phyloP scores from a whole-genome alignment of 2,113 vertebrate genomes.

The Agapornis roseicollis region DNA sequence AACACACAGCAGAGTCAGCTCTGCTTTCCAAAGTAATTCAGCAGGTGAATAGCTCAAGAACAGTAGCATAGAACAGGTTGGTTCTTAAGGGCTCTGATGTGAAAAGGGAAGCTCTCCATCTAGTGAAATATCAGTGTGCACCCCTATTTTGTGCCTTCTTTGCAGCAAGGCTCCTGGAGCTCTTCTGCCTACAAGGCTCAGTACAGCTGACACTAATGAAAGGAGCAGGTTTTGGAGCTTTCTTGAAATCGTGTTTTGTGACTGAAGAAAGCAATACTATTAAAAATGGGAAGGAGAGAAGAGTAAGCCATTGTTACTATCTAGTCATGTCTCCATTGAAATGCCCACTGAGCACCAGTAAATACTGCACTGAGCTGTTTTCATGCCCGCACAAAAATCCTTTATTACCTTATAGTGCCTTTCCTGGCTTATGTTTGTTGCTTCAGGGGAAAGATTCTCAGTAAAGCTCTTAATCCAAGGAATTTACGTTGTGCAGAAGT shows the following conservation, averaged over 20 bases:
- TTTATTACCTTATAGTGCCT: neutral
- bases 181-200: neutral
- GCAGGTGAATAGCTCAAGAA: neutral
- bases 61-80: neutral
- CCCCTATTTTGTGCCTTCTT: neutral
- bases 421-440: neutral
- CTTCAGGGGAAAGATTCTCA: neutral
- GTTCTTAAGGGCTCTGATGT: neutral
- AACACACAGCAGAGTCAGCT: neutral
- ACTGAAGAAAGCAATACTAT: neutral
- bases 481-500: neutral
- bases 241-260: neutral
- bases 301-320: neutral
- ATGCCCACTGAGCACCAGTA: neutral
- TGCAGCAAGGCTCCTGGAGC: neutral
- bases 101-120: neutral
- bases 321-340: neutral
- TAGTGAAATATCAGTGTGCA: neutral
- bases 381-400: neutral
- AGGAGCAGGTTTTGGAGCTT: neutral
- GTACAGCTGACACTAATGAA: neutral
- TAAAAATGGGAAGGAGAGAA: neutral
- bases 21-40: neutral
- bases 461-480: neutral
- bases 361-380: neutral